Evolutionary conservation across 2,113 vertebrate species (phyloP), one percentile per base, ranked within the genome.

Genomic region (Nothocercus nigrocapillus): DNA sequence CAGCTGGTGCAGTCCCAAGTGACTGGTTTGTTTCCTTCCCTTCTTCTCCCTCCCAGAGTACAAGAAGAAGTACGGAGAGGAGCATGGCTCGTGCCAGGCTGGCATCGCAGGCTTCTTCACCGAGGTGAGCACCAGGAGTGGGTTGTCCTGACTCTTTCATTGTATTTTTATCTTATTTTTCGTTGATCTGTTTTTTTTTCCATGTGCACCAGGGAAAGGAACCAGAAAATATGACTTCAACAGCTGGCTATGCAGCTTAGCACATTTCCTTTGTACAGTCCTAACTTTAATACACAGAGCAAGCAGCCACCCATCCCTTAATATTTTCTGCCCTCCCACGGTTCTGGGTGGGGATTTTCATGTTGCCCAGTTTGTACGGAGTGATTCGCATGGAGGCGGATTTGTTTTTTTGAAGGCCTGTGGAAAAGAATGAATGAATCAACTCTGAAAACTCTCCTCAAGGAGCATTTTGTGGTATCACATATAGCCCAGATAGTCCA

Each of bases 51-150:
- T 53, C 97, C 70, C 96, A 99, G 99, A 99, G 97, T 98, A 99
- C 97, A 99, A 99, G 98, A 99, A 99, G 98, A 99, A 98, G 94
- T 99, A 99, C 11, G 99, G 99, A 19, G 99, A 99, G 95, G 99
- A 99, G 94, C 99, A 99, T 1, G 99, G 99, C 94, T 99, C 99
- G 1, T 99, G 99, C 98, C 99, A 99, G 97, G 99, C 99, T 1
- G 99, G 99, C 76, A 99, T 99, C 8, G 98, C 99, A 2, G 99
- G 99, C 94, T 98, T 99, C 97, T 99, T 99, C 96, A 98, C 98
- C 0, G 98, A 99, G 99, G 99, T 99, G 97, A 98, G 99, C 98
- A 19, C 66, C 47, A 58, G 15, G 62, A 42, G 59, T 1, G 3
- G 28, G 15, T 36, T 91, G 8, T 94, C 7, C 28, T 28, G 6